These are phyloP conservation scores for Pectinophora gossypiella DNA, from an alignment of 1,140 invertebrate genomes.

Conservation along the genomic window DNA sequence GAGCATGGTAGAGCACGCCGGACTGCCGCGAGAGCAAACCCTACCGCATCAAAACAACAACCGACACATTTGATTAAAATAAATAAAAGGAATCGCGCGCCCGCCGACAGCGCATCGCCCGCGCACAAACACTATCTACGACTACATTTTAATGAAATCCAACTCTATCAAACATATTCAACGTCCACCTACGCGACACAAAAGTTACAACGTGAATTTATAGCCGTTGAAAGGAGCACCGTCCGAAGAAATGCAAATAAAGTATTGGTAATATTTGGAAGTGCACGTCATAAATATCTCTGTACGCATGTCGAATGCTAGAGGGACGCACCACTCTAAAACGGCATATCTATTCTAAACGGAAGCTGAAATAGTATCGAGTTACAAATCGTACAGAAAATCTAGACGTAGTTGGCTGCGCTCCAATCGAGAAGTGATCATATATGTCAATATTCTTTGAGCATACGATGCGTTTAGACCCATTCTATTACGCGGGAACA, in stretches of 20 bases:
- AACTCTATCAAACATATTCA: not conserved
- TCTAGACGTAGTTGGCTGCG: slow-evolving; percentile 62
- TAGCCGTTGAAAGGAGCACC: no score
- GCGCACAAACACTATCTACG: not conserved
- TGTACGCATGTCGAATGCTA: slow-evolving; percentile 53
- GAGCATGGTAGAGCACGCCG: slow-evolving; percentile 60
- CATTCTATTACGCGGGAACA: slow-evolving; percentile 32
- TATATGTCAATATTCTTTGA: slow-evolving; percentile 71
- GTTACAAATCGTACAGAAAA: slow-evolving; percentile 70
- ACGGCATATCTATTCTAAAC: slow-evolving; percentile 68
- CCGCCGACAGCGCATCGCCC: not conserved
- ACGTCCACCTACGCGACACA: not conserved
- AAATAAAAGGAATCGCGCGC: slow-evolving; percentile 55
- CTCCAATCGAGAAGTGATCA: slow-evolving; percentile 71
- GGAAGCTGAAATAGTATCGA: slow-evolving; percentile 63
- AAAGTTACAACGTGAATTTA: no score
- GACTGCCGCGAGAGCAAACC: slow-evolving; percentile 59
- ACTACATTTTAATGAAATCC: not conserved
- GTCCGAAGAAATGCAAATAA: slow-evolving; percentile 16
- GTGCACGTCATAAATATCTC: slow-evolving; percentile 51
- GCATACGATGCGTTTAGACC: slow-evolving; percentile 56
- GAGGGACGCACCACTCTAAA: slow-evolving; percentile 58
- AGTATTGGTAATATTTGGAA: slow-evolving; percentile 28
- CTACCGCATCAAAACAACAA: slow-evolving; percentile 64
- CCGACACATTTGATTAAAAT: slow-evolving; percentile 69